A percentile compares a stretch with the other conserved stretches of the same genome.
These are phyloP conservation scores for Limosa lapponica DNA, from an alignment of 2,797 vertebrate genomes.

Conservation along the genomic window DNA sequence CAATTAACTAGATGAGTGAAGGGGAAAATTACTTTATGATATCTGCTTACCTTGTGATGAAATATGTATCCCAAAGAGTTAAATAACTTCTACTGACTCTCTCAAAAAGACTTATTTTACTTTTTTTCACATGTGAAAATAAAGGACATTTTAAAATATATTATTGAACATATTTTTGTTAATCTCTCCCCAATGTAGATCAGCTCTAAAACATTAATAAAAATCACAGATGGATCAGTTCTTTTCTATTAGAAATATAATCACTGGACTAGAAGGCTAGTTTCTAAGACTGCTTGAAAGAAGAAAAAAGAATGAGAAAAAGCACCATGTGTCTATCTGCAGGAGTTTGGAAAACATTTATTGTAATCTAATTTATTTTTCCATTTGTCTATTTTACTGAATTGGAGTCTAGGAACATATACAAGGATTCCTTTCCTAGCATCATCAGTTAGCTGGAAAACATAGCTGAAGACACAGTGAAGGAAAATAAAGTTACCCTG, in stretches of 20 bases:
- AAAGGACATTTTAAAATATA: neutral
- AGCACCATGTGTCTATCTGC: accelerated
- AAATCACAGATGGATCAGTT: neutral
- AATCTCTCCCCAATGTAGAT: neutral
- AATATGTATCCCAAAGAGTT: neutral
- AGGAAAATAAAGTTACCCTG: neutral
- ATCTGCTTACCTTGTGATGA: neutral
- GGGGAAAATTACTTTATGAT: neutral
- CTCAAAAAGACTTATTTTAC: neutral
- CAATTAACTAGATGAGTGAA: neutral
- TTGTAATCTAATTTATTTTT: neutral
- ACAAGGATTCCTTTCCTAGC: neutral
- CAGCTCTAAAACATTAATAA: neutral
- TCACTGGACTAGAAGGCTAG: accelerated
- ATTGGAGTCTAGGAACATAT: neutral
- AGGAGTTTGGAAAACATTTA: neutral
- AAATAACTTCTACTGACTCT: neutral
- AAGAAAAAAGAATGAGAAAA: neutral
- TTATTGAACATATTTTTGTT: neutral
- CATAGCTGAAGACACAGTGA: neutral
- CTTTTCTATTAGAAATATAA: neutral
- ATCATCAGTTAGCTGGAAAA: neutral
- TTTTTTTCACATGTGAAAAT: neutral
- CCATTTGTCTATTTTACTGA: neutral
- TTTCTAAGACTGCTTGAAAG: neutral